Base-by-base conservation (phyloP, 92 coral and sea anemone species). In the Nematostella vectensis region DNA sequence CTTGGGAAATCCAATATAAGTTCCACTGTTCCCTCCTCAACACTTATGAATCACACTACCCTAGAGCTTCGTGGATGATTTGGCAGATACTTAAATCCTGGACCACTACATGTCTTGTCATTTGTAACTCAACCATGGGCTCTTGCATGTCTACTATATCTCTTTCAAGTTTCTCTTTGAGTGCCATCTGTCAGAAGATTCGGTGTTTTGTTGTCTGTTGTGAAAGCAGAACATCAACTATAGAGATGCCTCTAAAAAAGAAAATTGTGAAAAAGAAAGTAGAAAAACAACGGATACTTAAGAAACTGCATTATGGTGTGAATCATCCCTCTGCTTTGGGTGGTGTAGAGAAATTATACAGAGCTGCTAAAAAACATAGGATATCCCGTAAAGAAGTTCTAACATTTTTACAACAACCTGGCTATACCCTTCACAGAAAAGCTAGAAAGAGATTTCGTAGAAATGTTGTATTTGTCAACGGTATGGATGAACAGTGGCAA, bases 71-170 rank as follows among this genome's bases (percentile, higher is more conserved):
- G 6, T 33, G 40, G 40, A 33, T 33, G 40, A 29, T 58, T 68
- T 40, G 33, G 49, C 36, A 37, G 24, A 45, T 29, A 23, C 22
- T 40, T 67, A 39, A 44, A 42, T 22, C 24, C 9, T 25, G 36
- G 27, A 57, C 68, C 56, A 56, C 48, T 30, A 48, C 3, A 48
- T 27, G 37, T 59, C 56, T 68, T 38, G 49, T 52, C 54, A 30
- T 28, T 37, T 24, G 54, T 24, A 28, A 27, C 44, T 40, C 37
- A 44, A 48, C 37, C 48, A 57, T 25, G 27, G 67, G 38, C n/a
- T n/a, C n/a, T 68, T 9, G 50, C 4, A 2, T 10, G 74, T 49
- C 50, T 47, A 58, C 50, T 19, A 47, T 22, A 16, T 15, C n/a
- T 16, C 11, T 15, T 20, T 8, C 51, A 52, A 47, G 18, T 13